Evolutionary conservation across 2,888 invertebrate species (phyloP).

Genomic region (Lasioglossum oenotherae): DNA sequence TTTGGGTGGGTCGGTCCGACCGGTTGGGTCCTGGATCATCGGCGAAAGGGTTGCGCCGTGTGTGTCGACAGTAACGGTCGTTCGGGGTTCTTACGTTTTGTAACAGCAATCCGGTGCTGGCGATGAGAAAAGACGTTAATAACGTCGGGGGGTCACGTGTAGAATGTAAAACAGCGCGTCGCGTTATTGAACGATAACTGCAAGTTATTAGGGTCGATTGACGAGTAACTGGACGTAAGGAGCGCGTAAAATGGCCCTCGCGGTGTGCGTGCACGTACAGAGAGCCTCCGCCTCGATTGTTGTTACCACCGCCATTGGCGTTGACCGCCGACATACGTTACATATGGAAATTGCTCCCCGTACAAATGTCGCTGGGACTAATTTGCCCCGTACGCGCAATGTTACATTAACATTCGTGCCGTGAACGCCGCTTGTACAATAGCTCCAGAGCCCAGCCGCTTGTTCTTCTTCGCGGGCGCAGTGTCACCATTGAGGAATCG

Average conservation of each 20-base stretch:
- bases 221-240: conserved; percentile 72
- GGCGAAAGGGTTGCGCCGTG: background rate
- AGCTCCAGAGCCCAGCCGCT: conserved; percentile 20
- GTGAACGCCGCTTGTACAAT: conserved; percentile 49
- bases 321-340: conserved; percentile 55
- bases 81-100: conserved; percentile 54
- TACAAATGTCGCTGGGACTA: conserved; percentile 54
- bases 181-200: conserved; percentile 76
- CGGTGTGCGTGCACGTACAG: conserved; percentile 64
- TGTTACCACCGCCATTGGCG: conserved; percentile 64
- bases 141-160: conserved; percentile 59
- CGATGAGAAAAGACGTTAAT: conserved; percentile 63
- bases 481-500: conserved; percentile 9
- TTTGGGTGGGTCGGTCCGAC: background rate
- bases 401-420: conserved; percentile 62
- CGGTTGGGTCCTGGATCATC: background rate
- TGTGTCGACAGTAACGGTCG: conserved; percentile 29
- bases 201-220: conserved; percentile 80
- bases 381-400: conserved; percentile 58
- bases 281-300: conserved; percentile 54
- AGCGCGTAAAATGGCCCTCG: conserved; percentile 68
- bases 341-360: conserved; percentile 67
- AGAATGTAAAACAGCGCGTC: conserved; percentile 70
- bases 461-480: conserved; percentile 53
- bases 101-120: conserved; percentile 50